Evolutionary conservation across 2,888 invertebrate genomes (phyloP).

Genomic region (Resseliella maxima): DNA sequence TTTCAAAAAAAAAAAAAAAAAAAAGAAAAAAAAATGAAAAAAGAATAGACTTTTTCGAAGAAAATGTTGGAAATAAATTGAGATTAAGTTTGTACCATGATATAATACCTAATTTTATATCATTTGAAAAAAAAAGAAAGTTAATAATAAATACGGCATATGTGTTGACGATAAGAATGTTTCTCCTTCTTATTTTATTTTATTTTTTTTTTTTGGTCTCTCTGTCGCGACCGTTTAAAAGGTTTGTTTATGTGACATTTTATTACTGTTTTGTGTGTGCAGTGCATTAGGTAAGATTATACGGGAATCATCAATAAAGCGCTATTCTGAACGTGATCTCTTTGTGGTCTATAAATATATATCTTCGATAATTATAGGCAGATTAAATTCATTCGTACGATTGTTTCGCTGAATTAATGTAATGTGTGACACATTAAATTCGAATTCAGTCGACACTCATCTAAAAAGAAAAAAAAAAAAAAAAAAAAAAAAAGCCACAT

Average conservation of each 20-base stretch:
- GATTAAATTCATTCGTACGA: slow-evolving; percentile 29
- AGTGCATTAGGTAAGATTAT: neutral
- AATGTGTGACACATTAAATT: slow-evolving; percentile 34
- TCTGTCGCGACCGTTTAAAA: neutral
- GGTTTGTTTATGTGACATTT: slow-evolving; percentile 22
- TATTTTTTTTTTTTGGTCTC: too few species aligned
- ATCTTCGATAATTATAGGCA: slow-evolving; percentile 21
- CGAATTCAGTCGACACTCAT: neutral
- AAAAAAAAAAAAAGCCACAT: neutral
- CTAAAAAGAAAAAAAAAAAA: too few species aligned
- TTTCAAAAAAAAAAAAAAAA: neutral
- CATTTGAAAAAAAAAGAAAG: neutral
- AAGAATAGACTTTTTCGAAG: neutral
- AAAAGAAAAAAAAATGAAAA: too few species aligned
- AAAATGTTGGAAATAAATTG: neutral
- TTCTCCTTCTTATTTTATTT: neutral
- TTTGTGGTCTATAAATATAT: neutral
- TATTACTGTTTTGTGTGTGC: neutral
- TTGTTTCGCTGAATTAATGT: slow-evolving; percentile 18
- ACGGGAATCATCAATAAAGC: neutral
- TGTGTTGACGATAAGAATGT: neutral
- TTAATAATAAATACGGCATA: neutral
- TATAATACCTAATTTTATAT: slow-evolving; percentile 2
- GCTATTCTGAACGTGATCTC: neutral
- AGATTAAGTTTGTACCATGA: neutral